Evolutionary conservation across 2,888 invertebrate species (phyloP).

Genomic region (Trimorus sp.): DNA sequence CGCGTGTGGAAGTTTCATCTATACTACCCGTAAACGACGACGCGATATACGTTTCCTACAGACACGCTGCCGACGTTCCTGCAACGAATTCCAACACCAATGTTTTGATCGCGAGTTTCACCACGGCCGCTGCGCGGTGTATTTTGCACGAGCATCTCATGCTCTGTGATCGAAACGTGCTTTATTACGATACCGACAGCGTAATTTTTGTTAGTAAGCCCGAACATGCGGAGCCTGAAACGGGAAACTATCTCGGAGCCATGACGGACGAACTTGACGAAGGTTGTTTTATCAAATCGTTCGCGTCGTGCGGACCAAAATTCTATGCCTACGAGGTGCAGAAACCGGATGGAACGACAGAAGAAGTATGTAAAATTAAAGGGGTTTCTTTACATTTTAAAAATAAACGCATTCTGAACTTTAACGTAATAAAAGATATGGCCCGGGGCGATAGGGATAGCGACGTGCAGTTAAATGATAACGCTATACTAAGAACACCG

Average conservation of each 20-base stretch:
- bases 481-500: too few relatives aligned
- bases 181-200: constrained; percentile 45
- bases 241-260: not conserved
- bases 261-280: too few relatives aligned
- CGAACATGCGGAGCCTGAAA: not conserved
- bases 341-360: too few relatives aligned
- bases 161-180: constrained; percentile 63
- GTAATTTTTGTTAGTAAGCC: not conserved
- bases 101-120: constrained; percentile 5
- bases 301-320: too few relatives aligned
- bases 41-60: not conserved
- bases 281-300: too few relatives aligned
- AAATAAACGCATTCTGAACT: too few relatives aligned
- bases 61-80: not conserved
- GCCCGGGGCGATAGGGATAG: too few relatives aligned
- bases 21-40: constrained; percentile 14
- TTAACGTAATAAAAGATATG: too few relatives aligned
- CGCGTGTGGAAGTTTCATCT: not conserved
- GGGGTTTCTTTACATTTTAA: too few relatives aligned
- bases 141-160: constrained; percentile 75
- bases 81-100: not conserved
- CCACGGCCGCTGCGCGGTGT: constrained; percentile 34
- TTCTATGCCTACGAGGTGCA: too few relatives aligned
- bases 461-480: too few relatives aligned
- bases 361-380: too few relatives aligned